A percentile compares a stretch with the other conserved stretches of the same genome.
phyloP scores from a whole-genome alignment of 2,113 vertebrate genomes.

The Polypterus senegalus region DNA sequence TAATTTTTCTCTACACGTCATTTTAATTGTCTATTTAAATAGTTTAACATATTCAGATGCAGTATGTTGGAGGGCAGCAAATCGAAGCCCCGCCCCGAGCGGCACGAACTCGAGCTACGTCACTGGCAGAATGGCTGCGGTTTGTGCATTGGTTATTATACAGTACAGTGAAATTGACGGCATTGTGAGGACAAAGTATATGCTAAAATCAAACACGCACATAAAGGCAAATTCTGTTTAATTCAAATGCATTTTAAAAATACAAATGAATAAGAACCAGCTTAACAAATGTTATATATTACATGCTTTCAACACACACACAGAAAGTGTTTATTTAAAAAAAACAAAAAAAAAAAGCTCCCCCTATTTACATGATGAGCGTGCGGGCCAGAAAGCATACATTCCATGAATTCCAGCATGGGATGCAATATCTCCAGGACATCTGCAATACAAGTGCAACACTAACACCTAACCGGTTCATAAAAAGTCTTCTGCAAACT shows the following conservation, averaged over 20 bases:
- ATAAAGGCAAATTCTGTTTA: conserved; percentile 14
- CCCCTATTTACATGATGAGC: conserved; percentile 77
- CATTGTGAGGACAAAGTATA: too few species aligned
- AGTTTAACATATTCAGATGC: too few species aligned
- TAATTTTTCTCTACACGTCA: too few species aligned
- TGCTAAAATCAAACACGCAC: too few species aligned
- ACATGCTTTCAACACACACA: conserved; percentile 74
- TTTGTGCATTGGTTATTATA: too few species aligned
- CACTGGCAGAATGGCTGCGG: too few species aligned
- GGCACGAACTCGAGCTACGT: too few species aligned
- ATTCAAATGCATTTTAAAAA: conserved; percentile 58
- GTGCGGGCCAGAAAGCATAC: conserved; percentile 60
- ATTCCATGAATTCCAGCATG: conserved; percentile 59
- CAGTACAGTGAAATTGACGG: too few species aligned
- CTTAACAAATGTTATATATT: conserved; percentile 92
- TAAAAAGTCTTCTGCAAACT: conserved; percentile 3
- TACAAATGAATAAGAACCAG: conserved; percentile 94
- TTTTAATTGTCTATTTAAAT: too few species aligned
- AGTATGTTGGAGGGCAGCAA: too few species aligned
- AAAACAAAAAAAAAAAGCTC: conserved; percentile 62
- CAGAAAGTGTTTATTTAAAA: conserved; percentile 49
- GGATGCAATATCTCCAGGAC: conserved; percentile 37
- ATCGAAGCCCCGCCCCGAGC: too few species aligned
- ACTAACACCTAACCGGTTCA: conserved; percentile 20
- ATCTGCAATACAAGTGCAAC: conserved; percentile 26